Evolutionary conservation across 1,140 invertebrate species (phyloP), one percentile per base, ranked within the genome.

Genomic region (Macrotrachela quadricornifera): DNA sequence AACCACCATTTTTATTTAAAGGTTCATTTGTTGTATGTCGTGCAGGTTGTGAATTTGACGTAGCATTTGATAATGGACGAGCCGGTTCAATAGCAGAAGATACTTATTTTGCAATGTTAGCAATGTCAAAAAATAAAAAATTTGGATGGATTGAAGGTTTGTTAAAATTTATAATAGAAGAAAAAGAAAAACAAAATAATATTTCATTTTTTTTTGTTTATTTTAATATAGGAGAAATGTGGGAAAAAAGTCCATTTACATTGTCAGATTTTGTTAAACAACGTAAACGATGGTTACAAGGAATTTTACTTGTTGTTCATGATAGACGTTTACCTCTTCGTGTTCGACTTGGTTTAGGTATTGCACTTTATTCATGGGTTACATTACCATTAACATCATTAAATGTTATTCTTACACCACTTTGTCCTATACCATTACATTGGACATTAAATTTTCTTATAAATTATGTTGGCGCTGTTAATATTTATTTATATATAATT

Each of bases 51-150:
- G 88, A 95, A 68, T 78, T 78, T 60, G 75, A 79, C 56, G 85
- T 95, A 1, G 84, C 85, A 0, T 95, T 90, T 71, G 85, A 95
- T 69, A 88, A 92, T 69, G 88, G 88, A 10, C 72, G 83, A 46
- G 86, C 92, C 68, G 87, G 87, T 36, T 91, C 85, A 0, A 83
- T 94, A n/a, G 88, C 90, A 21, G 88, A 95, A 68, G 90, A 95
- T 67, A 92, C 86, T 64, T 94, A 80, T 64, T 95, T 95, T 72
- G 85, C 83, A 0, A 88, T 95, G 82, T 79, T 81, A 55, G 90
- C 88, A 9, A 62, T 57, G 58, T 59, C 58, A 15, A 54, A 60
- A 54, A 64, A 64, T 0, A 84, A 80, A 62, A 60, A 56, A 39
- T 66, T 65, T 59, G 62, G 60, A 11, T 67, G 61, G 52, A 61